Percentiles rank a stretch among this genome's conserved stretches.
phyloP scores from a whole-genome alignment of 2,113 vertebrate species.

The Pygathrix nemaeus region DNA sequence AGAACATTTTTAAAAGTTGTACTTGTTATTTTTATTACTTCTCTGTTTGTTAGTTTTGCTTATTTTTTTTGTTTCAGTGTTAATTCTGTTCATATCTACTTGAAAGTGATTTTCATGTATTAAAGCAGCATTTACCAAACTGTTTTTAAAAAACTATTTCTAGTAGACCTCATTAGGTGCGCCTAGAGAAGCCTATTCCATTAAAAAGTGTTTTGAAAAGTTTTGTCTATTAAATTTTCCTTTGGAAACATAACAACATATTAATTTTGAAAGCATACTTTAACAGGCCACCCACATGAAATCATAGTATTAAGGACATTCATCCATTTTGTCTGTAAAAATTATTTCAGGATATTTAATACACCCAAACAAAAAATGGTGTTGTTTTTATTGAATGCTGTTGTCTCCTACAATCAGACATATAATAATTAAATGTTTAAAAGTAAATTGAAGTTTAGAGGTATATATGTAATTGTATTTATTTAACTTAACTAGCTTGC shows the following conservation, averaged over 20 bases:
- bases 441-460: no score
- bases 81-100: not conserved
- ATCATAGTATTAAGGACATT: not conserved
- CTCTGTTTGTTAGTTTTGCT: not conserved
- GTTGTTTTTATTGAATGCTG: not conserved
- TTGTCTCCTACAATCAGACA: not conserved
- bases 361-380: not conserved
- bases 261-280: not conserved
- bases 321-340: not conserved
- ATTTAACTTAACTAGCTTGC: no score
- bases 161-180: not conserved
- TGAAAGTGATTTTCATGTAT: not conserved
- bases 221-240: not conserved
- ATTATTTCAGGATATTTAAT: not conserved
- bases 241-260: not conserved
- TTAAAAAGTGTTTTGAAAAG: not conserved
- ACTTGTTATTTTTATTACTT: not conserved
- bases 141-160: not conserved
- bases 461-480: no score
- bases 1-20: not conserved
- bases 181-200: not conserved
- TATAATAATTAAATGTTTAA: no score
- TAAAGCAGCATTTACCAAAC: not conserved
- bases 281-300: not conserved
- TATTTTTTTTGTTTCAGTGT: not conserved